Conservation (phyloP, 2,113 vertebrate species). For the Carlito syrichta region DNA sequence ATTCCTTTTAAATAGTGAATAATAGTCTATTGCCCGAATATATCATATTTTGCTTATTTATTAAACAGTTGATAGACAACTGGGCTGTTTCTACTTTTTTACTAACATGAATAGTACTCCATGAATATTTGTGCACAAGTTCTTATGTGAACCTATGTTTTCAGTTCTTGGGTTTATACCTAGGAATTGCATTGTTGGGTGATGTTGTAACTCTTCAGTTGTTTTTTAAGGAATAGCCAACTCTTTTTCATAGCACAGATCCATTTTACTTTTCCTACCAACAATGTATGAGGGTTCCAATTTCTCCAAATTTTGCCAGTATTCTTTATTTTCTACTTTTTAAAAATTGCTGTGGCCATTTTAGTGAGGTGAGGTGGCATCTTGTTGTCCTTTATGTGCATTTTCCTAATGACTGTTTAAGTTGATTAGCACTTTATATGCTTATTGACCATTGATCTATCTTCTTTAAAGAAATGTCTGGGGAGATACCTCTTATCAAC, state of each 20-base stretch:
- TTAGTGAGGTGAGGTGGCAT: too few species aligned
- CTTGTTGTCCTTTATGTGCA: background rate
- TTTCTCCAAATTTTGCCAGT: background rate
- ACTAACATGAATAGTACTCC: too few species aligned
- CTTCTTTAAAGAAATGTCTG: background rate
- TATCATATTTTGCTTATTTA: too few species aligned
- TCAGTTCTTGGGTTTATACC: too few species aligned
- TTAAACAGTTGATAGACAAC: too few species aligned
- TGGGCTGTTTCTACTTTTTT: too few species aligned
- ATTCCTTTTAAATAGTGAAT: too few species aligned
- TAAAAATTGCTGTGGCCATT: too few species aligned
- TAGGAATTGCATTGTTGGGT: background rate
- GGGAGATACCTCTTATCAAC: too few species aligned
- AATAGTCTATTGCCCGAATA: background rate
- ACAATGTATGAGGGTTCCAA: background rate
- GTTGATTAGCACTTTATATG: background rate
- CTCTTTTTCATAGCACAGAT: too few species aligned
- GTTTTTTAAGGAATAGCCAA: background rate
- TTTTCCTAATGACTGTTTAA: background rate
- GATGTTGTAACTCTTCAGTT: background rate
- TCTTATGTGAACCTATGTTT: too few species aligned
- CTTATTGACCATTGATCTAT: background rate
- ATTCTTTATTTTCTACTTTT: background rate
- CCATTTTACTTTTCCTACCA: background rate
- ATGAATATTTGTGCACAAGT: too few species aligned